Evolutionary conservation across 2,797 vertebrate genomes (phyloP).

Genomic region (Gastrophryne carolinensis): DNA sequence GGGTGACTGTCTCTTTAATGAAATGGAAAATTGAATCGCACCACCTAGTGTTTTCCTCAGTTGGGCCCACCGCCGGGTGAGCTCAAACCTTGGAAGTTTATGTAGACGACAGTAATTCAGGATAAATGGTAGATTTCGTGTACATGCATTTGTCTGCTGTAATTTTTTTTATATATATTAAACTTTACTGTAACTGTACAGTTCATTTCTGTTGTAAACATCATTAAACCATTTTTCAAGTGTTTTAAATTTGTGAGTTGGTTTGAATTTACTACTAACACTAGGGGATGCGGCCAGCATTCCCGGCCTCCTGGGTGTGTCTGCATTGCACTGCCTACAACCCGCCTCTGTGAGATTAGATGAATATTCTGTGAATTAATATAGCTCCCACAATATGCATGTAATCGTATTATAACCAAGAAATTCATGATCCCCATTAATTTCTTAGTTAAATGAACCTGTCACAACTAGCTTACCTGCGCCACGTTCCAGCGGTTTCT

Average conservation of each 20-base stretch:
- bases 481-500: too few species aligned
- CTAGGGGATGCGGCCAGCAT: too few species aligned
- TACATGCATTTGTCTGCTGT: slow-evolving; percentile 99
- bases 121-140: slow-evolving; percentile 92
- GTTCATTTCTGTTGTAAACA: slow-evolving; percentile 99
- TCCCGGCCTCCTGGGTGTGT: too few species aligned
- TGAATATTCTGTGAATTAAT: too few species aligned
- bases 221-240: slow-evolving; percentile 99
- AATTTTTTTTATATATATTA: slow-evolving; percentile 97
- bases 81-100: slow-evolving; percentile 83
- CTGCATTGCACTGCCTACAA: too few species aligned
- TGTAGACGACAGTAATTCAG: slow-evolving; percentile 94
- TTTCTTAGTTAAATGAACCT: too few species aligned
- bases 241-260: slow-evolving; percentile 81
- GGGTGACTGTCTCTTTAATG: slow-evolving; percentile 79
- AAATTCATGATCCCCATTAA: too few species aligned
- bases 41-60: slow-evolving; percentile 59
- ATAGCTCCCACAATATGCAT: too few species aligned
- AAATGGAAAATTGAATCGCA: slow-evolving; percentile 49
- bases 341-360: too few species aligned
- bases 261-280: too few species aligned
- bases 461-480: too few species aligned
- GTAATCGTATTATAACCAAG: too few species aligned
- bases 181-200: slow-evolving; percentile 99
- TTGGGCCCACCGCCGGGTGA: slow-evolving; percentile 71